phyloP scores from a whole-genome alignment of 1,140 invertebrate species.

The Anadara kagoshimensis region DNA sequence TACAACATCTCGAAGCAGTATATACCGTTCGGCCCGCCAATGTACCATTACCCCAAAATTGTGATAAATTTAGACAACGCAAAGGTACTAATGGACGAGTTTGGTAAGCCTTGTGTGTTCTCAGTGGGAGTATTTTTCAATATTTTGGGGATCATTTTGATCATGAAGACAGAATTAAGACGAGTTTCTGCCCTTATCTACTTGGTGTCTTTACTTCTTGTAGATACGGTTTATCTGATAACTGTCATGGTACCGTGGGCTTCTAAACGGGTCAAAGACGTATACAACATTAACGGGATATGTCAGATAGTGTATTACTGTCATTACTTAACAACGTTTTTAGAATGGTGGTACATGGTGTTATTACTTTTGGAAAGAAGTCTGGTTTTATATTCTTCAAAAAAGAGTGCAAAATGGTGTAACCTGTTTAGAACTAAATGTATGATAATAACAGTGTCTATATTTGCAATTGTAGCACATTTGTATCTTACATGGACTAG shows the following conservation, averaged over 20 bases:
- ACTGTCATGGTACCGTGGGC: conserved; percentile 48
- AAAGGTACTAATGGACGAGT: conserved; percentile 28
- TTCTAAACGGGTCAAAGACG: conserved; percentile 38
- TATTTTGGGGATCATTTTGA: conserved; percentile 24
- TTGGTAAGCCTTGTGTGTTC: conserved; percentile 39
- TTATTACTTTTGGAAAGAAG: conserved; percentile 39
- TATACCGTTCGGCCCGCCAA: too few species aligned
- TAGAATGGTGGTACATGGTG: conserved; percentile 44
- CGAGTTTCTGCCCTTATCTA: conserved; percentile 44
- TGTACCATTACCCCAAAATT: too few species aligned
- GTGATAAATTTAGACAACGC: too few species aligned
- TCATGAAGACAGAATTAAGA: conserved; percentile 44
- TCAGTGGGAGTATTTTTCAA: conserved; percentile 43
- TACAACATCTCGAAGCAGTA: too few species aligned
- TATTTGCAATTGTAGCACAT: conserved; percentile 48
- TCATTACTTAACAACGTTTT: conserved; percentile 43
- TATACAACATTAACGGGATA: conserved; percentile 48
- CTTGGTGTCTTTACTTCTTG: conserved; percentile 41
- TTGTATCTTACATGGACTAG: conserved; percentile 52
- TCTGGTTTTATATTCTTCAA: conserved; percentile 27
- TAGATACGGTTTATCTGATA: conserved; percentile 42
- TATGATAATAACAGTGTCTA: conserved; percentile 36
- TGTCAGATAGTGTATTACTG: conserved; percentile 49
- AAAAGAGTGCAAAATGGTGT: conserved; percentile 29
- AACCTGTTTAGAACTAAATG: conserved; percentile 51